Evolutionary conservation across 2,797 vertebrate genomes (phyloP).

Genomic region (Pseudocheirus occidentalis): DNA sequence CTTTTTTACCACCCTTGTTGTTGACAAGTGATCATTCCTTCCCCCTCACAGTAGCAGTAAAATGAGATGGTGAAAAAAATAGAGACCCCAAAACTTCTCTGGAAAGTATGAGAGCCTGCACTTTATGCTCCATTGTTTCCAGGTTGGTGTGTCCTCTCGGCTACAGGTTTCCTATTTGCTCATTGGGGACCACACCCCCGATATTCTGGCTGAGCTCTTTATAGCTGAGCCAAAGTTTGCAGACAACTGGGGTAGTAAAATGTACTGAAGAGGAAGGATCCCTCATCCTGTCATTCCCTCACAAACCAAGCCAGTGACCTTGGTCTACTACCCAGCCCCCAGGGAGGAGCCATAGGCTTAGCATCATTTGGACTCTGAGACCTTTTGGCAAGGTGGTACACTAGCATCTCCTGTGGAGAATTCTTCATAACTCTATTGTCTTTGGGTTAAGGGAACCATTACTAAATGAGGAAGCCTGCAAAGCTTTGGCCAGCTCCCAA

Average conservation of each 20-base stretch:
- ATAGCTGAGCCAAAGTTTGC: constrained; percentile 62
- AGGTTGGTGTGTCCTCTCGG: not conserved
- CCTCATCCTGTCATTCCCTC: constrained; percentile 24
- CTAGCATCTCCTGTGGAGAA: not conserved
- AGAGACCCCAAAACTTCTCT: constrained; percentile 7
- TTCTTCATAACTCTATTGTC: not conserved
- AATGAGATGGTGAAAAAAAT: constrained; percentile 41
- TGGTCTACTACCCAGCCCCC: not conserved
- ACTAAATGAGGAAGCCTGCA: constrained; percentile 46
- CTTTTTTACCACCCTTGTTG: not conserved
- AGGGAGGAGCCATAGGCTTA: not conserved
- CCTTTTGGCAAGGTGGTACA: not conserved
- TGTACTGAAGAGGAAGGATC: constrained; percentile 68
- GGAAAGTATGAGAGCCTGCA: constrained; percentile 31
- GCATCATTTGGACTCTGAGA: not conserved
- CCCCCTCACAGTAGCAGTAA: constrained; percentile 28
- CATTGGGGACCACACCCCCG: constrained; percentile 42
- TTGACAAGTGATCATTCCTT: constrained; percentile 27
- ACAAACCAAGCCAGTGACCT: constrained; percentile 19
- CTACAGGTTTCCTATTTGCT: constrained; percentile 64
- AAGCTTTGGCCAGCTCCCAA: constrained; percentile 4
- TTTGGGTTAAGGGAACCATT: constrained; percentile 4
- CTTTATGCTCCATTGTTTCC: not conserved
- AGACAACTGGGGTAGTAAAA: constrained; percentile 56
- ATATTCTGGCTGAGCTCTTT: constrained; percentile 69